These are phyloP conservation scores for Erythrolamprus reginae DNA, from an alignment of 2,113 vertebrate genomes.

Conservation along the genomic window DNA sequence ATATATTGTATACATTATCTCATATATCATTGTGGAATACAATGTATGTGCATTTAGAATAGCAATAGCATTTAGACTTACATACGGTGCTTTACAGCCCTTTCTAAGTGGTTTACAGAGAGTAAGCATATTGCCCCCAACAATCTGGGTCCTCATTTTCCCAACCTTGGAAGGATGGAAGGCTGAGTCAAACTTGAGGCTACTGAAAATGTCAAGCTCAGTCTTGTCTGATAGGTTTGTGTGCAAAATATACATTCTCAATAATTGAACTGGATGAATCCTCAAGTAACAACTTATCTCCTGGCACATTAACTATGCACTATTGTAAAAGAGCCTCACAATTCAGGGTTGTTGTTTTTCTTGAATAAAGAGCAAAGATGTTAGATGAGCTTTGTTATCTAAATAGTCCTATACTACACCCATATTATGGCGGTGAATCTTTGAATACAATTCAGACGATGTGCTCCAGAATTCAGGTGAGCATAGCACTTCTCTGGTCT, in stretches of 20 bases:
- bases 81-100: too few species aligned
- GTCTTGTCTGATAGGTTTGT: conserved; percentile 38
- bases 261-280: background rate
- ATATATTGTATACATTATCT: background rate
- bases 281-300: background rate
- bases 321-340: background rate
- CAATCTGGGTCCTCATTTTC: too few species aligned
- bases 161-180: too few species aligned
- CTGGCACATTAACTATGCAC: background rate
- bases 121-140: too few species aligned
- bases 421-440: background rate
- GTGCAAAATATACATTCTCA: conserved; percentile 36
- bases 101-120: too few species aligned
- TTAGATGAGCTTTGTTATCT: background rate
- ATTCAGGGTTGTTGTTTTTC: background rate
- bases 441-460: background rate
- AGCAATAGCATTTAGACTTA: too few species aligned
- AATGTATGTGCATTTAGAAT: conserved; percentile 29
- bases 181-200: too few species aligned
- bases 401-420: background rate
- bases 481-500: background rate
- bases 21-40: conserved; percentile 22
- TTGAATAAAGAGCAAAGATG: background rate
- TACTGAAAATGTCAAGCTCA: conserved; percentile 46
- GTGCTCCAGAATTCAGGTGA: background rate